Percentiles rank a stretch among this genome's conserved stretches.
Conservation (phyloP, 2,888 invertebrate species). For the Platycheirus rosarum region DNA sequence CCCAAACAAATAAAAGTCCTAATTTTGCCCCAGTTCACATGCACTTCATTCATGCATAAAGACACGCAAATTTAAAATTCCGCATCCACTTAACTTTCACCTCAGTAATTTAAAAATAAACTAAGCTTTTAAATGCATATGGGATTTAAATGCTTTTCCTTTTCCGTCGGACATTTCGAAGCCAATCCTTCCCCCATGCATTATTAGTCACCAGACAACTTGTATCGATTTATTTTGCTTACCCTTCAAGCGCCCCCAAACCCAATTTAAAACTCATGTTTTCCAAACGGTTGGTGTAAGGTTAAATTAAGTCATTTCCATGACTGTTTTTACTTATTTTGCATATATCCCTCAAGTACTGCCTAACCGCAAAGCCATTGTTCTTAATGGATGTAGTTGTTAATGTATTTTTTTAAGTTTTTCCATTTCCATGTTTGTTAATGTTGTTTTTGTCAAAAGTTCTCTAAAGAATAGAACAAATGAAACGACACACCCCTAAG, state of each 20-base stretch:
- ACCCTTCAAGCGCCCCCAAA: not conserved
- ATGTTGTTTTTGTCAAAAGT: not conserved
- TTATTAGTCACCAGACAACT: not conserved
- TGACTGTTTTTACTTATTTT: slow-evolving; percentile 1
- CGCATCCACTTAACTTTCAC: too few relatives aligned
- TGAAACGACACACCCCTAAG: not conserved
- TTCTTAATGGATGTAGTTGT: not conserved
- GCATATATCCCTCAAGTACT: not conserved
- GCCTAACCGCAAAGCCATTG: not conserved
- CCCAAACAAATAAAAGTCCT: too few relatives aligned
- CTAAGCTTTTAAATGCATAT: too few relatives aligned
- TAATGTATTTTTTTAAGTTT: not conserved
- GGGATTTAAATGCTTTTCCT: not conserved
- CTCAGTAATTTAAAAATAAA: too few relatives aligned
- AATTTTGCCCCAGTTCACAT: too few relatives aligned
- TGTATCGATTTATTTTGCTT: not conserved
- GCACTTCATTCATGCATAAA: too few relatives aligned
- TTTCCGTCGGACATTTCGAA: not conserved
- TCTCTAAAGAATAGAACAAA: not conserved
- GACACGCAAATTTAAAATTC: too few relatives aligned
- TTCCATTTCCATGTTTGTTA: not conserved
- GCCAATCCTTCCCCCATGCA: not conserved
- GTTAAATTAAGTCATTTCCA: slow-evolving; percentile 8
- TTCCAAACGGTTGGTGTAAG: not conserved
- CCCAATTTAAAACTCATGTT: not conserved